Percentiles rank a stretch among this genome's conserved stretches.
phyloP scores from a whole-genome alignment of 1,140 invertebrate species.

The Neodiprion fabricii region DNA sequence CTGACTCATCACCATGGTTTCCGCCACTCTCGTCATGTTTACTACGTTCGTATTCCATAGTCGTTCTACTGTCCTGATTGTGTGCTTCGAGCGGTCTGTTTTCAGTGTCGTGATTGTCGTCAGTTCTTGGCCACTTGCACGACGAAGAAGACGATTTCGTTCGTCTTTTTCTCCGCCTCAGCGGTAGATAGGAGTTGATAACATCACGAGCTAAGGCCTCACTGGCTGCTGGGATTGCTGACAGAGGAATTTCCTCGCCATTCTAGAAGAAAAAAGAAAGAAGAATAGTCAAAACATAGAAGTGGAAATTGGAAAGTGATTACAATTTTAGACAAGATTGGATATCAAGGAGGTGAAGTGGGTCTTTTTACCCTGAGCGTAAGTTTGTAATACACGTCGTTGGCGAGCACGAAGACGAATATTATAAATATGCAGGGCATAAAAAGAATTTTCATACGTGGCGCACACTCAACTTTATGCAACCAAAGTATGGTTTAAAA shows the following conservation, averaged over 20 bases:
- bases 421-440: too few species aligned
- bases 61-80: constrained; percentile 42
- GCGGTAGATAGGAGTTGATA: constrained; percentile 43
- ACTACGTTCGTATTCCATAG: constrained; percentile 43
- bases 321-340: too few species aligned
- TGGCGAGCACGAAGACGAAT: too few species aligned
- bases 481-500: too few species aligned
- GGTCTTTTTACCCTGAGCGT: too few species aligned
- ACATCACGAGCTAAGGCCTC: constrained; percentile 45
- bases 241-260: constrained; percentile 53
- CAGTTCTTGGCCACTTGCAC: constrained; percentile 48
- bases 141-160: constrained; percentile 54
- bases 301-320: too few species aligned
- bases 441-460: too few species aligned
- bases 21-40: constrained; percentile 40
- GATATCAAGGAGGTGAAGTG: too few species aligned
- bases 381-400: too few species aligned
- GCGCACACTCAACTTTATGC: too few species aligned
- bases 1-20: constrained; percentile 42
- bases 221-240: constrained; percentile 45
- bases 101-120: constrained; percentile 36
- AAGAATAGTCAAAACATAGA: too few species aligned
- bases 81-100: constrained; percentile 37
- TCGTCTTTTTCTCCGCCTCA: constrained; percentile 52
- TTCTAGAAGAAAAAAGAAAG: constrained; percentile 38